Evolutionary conservation across 2,113 vertebrate species (phyloP).

Genomic region (Circaetus cinerascens): DNA sequence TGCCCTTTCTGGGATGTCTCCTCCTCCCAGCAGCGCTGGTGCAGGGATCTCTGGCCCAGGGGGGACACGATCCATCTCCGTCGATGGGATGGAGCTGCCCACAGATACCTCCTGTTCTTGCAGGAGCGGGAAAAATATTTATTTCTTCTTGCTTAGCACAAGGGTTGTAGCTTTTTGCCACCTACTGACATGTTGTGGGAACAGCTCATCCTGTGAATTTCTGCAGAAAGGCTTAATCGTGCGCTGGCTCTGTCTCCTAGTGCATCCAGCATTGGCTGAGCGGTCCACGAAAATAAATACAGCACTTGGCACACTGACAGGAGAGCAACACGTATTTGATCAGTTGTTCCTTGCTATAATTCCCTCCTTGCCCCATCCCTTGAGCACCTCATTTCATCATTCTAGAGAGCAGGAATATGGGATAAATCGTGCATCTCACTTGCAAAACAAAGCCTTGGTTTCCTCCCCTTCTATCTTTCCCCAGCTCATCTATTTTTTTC

Average conservation of each 20-base stretch:
- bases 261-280: neutral
- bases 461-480: neutral
- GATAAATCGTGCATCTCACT: neutral
- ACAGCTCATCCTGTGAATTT: neutral
- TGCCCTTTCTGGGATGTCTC: neutral
- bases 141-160: neutral
- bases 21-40: neutral
- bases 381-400: neutral
- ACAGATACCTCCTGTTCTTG: neutral
- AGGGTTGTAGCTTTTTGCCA: slow-evolving; percentile 62
- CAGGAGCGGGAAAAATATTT: neutral
- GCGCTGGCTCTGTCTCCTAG: accelerated
- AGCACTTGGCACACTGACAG: neutral
- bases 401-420: neutral
- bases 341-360: accelerated
- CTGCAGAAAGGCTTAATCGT: neutral
- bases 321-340: accelerated
- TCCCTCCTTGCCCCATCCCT: neutral
- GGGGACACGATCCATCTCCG: neutral
- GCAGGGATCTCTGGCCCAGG: neutral
- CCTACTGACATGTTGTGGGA: slow-evolving; percentile 54
- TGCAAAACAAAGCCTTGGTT: neutral
- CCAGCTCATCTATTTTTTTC: accelerated
- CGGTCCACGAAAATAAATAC: accelerated
- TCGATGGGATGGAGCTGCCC: neutral